These are phyloP conservation scores for Myopa tessellatipennis DNA, from an alignment of 2,888 invertebrate genomes.

Conservation along the genomic window DNA sequence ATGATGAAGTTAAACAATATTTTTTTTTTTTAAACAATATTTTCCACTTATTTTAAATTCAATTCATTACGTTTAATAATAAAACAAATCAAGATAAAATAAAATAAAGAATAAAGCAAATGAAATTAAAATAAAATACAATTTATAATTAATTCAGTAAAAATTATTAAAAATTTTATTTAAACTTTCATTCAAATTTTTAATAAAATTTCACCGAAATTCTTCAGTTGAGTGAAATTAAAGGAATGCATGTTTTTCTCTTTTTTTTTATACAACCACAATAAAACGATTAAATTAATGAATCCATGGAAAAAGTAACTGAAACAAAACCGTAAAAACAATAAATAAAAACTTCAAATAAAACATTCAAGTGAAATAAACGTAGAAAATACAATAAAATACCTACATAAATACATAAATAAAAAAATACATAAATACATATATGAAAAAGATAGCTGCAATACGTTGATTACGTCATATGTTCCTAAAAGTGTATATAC, in stretches of 20 bases:
- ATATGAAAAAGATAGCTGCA: constrained; percentile 64
- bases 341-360: neutral
- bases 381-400: constrained; percentile 22
- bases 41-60: too few relatives aligned
- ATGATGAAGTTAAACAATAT: neutral
- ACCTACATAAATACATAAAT: constrained; percentile 2
- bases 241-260: too few relatives aligned
- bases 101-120: too few relatives aligned
- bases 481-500: constrained; percentile 65
- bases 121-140: too few relatives aligned
- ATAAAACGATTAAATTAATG: too few relatives aligned
- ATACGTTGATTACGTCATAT: constrained; percentile 69
- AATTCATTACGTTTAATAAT: too few relatives aligned
- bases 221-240: constrained; percentile 24
- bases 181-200: neutral
- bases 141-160: too few relatives aligned
- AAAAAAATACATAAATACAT: constrained; percentile 38
- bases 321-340: too few relatives aligned
- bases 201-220: neutral
- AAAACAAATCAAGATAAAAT: too few relatives aligned
- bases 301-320: too few relatives aligned
- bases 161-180: neutral
- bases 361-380: constrained; percentile 2
- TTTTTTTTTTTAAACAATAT: too few relatives aligned
- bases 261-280: too few relatives aligned